A percentile compares a stretch with the other conserved stretches of the same genome.
These are phyloP conservation scores for Acropora yongei DNA, from an alignment of 64 coral and sea anemone genomes.

Conservation along the genomic window DNA sequence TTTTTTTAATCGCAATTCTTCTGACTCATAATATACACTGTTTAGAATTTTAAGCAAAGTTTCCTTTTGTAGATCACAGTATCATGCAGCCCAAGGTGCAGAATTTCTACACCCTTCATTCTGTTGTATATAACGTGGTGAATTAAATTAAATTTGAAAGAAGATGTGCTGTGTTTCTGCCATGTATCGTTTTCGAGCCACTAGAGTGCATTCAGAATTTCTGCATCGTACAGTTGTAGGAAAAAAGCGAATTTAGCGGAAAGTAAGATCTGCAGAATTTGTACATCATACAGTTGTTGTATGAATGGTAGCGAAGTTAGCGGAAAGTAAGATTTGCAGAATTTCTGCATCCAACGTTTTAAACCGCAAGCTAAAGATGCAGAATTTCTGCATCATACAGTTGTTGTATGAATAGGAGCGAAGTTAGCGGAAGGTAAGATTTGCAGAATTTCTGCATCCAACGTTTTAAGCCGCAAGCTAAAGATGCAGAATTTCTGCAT, in stretches of 20 bases:
- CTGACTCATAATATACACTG: no score
- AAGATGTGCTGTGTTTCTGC: background rate
- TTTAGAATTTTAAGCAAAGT: no score
- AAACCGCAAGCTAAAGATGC: background rate
- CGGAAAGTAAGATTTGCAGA: background rate
- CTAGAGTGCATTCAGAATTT: background rate
- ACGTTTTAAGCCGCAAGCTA: background rate
- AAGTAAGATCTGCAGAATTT: background rate
- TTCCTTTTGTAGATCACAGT: background rate
- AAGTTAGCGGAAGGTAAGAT: background rate
- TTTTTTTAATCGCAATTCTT: background rate
- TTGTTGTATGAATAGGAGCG: background rate
- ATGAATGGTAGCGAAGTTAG: background rate
- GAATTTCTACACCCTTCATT: background rate
- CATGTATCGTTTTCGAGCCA: background rate
- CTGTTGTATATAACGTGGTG: background rate
- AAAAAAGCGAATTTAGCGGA: background rate
- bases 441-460: slow-evolving; percentile 1
- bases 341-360: slow-evolving; percentile 12
- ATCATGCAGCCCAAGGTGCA: background rate
- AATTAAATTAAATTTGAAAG: background rate
- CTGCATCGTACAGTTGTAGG: background rate
- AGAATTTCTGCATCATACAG: background rate
- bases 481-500: no score
- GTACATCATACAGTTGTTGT: background rate